Evolutionary conservation across 2,113 vertebrate species (phyloP), one percentile per base, ranked within the genome.

Genomic region (Myxocyprinus asiaticus): DNA sequence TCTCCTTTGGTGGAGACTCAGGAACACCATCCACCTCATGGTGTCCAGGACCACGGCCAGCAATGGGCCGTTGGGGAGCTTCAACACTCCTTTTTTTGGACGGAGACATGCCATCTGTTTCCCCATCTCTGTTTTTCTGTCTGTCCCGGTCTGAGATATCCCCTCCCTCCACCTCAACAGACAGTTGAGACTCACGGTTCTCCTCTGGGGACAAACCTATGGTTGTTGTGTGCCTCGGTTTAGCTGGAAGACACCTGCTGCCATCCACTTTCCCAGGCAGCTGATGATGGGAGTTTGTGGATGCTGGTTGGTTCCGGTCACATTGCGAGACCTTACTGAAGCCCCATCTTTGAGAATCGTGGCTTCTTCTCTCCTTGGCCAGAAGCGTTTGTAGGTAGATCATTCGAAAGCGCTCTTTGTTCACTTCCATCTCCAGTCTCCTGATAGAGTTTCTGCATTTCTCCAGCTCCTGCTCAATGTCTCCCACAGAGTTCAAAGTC

Each of bases 321-420:
- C 90, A 77, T 93, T 88, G n/a, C 93, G 94, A 4, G 89, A 85
- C 5, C 82, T 94, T 93, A 86, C 95, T 91, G 91, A 98, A 98
- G 15, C 98, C 98, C 98, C 97, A 99, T 4, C 97, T 91, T 87
- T 97, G 96, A 22, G 96, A 93, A 87, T 99, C 98, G 14, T 98
- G 98, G 89, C 97, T 96, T 87, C 98, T 97, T 67, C 94, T 93
- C 89, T 99, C 98, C 85, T 98, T 98, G 80, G 98, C 97, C 86
- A 99, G 90, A 80, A 99, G 94, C 47, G 97, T 98, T 93, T 99
- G 98, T 90, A 99, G 93, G 94, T 99, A 99, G 88, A 99, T 99
- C 97, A 99, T 99, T 69, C 97, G 97, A 88, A 99, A 99, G 71
- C 97, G 94, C 86, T 99, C 98, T 94, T 99, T 96, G 91, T 98